Evolutionary conservation across 2,113 vertebrate genomes (phyloP).

Genomic region (Loxodonta africana): DNA sequence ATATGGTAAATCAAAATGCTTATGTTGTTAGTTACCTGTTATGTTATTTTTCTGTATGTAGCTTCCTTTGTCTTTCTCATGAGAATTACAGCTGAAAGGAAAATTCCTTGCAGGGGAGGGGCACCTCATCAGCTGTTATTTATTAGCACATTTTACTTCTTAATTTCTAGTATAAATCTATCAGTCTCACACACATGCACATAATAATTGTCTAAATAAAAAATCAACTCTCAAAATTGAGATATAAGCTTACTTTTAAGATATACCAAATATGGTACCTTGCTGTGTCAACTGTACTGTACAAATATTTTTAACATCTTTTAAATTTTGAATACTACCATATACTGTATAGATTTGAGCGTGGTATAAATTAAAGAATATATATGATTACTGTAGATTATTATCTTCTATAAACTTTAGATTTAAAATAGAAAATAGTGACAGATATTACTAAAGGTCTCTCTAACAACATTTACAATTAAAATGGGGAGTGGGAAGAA

Average conservation of each 20-base stretch:
- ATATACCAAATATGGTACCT: neutral
- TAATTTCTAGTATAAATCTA: neutral
- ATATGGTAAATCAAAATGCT: neutral
- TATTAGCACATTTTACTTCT: neutral
- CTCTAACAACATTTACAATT: neutral
- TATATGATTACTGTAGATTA: neutral
- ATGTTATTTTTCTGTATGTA: neutral
- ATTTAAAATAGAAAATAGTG: neutral
- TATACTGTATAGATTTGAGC: neutral
- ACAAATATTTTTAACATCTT: neutral
- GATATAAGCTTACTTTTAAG: neutral
- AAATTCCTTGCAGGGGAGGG: neutral
- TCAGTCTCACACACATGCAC: neutral
- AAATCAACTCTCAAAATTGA: conserved; percentile 16
- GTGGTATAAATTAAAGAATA: neutral
- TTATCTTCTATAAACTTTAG: too few relatives aligned
- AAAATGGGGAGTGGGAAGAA: neutral
- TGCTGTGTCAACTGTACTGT: neutral
- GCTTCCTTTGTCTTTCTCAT: conserved; percentile 6
- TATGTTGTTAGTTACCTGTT: neutral
- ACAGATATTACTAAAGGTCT: neutral
- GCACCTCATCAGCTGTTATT: neutral
- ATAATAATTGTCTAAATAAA: conserved; percentile 6
- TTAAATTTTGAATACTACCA: neutral
- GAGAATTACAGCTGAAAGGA: neutral